Evolutionary conservation across 2,888 invertebrate species (phyloP), one percentile per base, ranked within the genome.

Genomic region (Autographa pulchrina): DNA sequence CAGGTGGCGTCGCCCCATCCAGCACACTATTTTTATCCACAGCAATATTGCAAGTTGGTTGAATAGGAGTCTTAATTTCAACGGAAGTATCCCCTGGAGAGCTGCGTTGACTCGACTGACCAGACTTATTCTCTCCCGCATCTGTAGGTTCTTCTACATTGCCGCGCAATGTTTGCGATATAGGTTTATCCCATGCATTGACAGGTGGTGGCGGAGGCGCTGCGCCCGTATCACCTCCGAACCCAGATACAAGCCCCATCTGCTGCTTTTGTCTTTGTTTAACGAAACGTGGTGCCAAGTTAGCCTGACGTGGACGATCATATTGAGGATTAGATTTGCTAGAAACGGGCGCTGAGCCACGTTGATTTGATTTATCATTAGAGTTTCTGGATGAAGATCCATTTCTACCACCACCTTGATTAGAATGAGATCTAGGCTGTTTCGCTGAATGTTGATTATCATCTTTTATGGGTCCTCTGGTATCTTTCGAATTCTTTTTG

Each of bases 151-250:
- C 93, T 65, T 95, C 95, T 20, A 96, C 95, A 80, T 96, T 97
- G 6, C 96, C 96, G 72, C 97, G 95, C 79, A 98, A 90, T 64
- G 97, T 96, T 86, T 97, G 96, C 43, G 97, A 97, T 84, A 98
- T 97, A 5, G 98, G 98, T 91, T 98, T 98, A 82, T 98, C 98
- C 98, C 98, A 98, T 3, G 98, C 98, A 91, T 97, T 98, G 13
- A 97, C 97, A 3, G 97, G 92, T 2, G 98, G 97, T n/a, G 97
- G 97, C 8, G 97, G 97, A 7, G 97, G 96, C 41, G 96, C 95
- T 35, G 94, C 96, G 6, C 96, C 96, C 41, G 96, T 96, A 74
- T 97, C 96, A 8, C 96, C 96, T 2, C 95, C 93, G 74, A 94
- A 90, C 86, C 94, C 89, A 43, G 91, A 86, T 31, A 91, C 92